phyloP scores from a whole-genome alignment of 2,113 vertebrate genomes.

The Apaloderma vittatum region DNA sequence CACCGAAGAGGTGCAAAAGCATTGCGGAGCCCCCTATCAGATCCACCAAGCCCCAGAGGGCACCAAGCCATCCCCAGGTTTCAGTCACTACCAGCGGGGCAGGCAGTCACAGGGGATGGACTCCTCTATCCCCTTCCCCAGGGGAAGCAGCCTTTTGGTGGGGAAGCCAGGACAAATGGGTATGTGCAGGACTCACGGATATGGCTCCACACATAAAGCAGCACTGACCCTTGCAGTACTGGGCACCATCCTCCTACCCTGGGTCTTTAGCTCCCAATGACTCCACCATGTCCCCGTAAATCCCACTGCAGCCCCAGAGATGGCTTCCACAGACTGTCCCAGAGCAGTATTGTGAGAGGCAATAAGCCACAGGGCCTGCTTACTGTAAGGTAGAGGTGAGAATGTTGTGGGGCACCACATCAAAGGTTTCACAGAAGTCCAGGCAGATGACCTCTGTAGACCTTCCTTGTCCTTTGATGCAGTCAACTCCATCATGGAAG shows the following conservation, averaged over 20 bases:
- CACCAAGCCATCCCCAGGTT: no score
- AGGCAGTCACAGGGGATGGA: neutral
- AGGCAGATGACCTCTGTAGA: neutral
- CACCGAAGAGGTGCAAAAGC: neutral
- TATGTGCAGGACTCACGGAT: neutral
- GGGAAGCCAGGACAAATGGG: neutral
- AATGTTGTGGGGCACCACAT: no score
- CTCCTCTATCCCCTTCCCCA: neutral
- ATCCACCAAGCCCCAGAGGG: fast-evolving
- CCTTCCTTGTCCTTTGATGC: neutral
- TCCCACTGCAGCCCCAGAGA: neutral
- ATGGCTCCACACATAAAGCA: neutral
- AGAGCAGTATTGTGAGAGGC: neutral
- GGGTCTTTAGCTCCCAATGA: neutral
- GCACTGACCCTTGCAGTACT: neutral
- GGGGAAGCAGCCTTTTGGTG: neutral
- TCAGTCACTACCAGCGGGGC: neutral
- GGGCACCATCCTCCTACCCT: neutral
- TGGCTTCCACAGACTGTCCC: neutral
- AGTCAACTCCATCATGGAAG: neutral
- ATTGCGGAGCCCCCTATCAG: neutral
- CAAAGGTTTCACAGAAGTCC: neutral
- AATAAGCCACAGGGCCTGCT: no score
- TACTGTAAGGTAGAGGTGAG: no score
- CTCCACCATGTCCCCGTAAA: neutral